Conservation (phyloP, 2,113 vertebrate genomes). For the Barbus barbus region DNA sequence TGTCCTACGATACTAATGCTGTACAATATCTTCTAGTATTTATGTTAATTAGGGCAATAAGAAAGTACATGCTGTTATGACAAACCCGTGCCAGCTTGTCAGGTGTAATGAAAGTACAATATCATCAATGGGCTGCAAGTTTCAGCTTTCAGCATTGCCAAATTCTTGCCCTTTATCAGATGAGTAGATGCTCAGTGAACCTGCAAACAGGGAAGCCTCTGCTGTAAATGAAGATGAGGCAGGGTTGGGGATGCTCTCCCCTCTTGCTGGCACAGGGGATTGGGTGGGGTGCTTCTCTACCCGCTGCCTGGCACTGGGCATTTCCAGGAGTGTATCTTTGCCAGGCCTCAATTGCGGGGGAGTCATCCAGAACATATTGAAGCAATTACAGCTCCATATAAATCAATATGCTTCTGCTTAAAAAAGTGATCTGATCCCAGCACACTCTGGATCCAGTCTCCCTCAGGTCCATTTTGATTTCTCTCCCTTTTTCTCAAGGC, state of each 20-base stretch:
- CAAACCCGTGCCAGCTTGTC: not conserved
- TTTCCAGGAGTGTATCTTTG: conserved; percentile 68
- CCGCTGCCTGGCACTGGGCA: conserved; percentile 68
- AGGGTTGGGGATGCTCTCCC: conserved; percentile 53
- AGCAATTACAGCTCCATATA: conserved; percentile 77
- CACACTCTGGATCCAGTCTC: conserved; percentile 62
- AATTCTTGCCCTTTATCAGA: not conserved
- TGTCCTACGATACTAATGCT: not conserved
- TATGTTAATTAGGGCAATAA: not conserved
- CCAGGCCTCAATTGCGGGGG: conserved; percentile 75
- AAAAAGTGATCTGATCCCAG: conserved; percentile 74
- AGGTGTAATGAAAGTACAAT: not conserved
- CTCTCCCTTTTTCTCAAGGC: conserved; percentile 31
- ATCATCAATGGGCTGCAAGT: not conserved
- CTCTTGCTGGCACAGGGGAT: conserved; percentile 54
- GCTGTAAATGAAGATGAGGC: conserved; percentile 32
- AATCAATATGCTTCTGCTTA: conserved; percentile 76
- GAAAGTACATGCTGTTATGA: not conserved
- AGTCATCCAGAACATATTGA: conserved; percentile 79
- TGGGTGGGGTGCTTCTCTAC: conserved; percentile 65
- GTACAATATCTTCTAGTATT: not conserved
- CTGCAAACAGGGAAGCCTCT: conserved; percentile 9
- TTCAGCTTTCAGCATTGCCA: not conserved
- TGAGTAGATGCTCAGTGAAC: not conserved
- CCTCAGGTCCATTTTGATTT: conserved; percentile 65